Base-by-base conservation (phyloP, 2,888 invertebrate genomes). In the Troides helena region DNA sequence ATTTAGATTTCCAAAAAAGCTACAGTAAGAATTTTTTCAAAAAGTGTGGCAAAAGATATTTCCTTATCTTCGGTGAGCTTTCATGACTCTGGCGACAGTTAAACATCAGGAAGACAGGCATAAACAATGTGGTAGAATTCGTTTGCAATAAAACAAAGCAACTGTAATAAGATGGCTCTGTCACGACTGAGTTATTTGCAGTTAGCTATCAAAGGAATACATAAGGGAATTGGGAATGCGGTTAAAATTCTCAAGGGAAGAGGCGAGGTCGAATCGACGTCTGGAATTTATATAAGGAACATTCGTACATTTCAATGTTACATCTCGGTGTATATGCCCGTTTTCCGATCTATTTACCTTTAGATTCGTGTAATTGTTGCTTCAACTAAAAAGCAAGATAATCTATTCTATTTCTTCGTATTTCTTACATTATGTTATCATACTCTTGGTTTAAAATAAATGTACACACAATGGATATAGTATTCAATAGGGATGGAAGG, bases 161-260 rank as follows among this genome's bases (percentile, higher is more conserved):
- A 61, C 23, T 62, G 65, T 69, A 65, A 21, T 73, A 67, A 64
- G 63, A 71, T 66, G 69, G 69, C 69, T 72, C 63, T 65, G 72
- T 66, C 71, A 73, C 68, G 74, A 69, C 70, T 72, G 71, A 73
- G 72, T 77, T 77, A 79, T 81, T 77, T 78, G 75, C 79, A 46
- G 78, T 75, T 76, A 74, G 69, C 72, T 73, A 70, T 62, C 59
- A 68, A 67, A 67, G 17, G 62, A 46, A 67, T 57, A 62, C 68
- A 64, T 59, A 60, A 62, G 71, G 60, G 73, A 72, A 73, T 73
- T 74, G 72, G 63, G 65, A 65, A 71, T 73, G 72, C 62, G 70
- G 71, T 71, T 69, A 62, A 61, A 58, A 57, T 73, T 64, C 70
- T 59, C 71, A 57, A 57, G 72, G 69, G 71, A 63, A 68, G 57